These are phyloP conservation scores for Eupithecia centaureata DNA, from an alignment of 2,888 invertebrate genomes.

Conservation along the genomic window DNA sequence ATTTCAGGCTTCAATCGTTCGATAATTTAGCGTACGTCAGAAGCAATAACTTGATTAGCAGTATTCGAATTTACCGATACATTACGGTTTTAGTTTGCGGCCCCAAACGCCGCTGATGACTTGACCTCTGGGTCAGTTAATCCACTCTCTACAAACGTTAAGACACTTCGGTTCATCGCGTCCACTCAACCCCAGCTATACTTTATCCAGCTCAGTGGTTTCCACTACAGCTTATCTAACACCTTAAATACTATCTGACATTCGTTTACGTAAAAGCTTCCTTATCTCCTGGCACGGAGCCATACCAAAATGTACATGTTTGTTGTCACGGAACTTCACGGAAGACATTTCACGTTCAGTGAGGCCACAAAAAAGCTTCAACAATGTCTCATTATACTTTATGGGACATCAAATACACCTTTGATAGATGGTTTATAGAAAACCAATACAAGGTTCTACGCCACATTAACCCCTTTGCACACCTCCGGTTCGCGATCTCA, in stretches of 20 bases:
- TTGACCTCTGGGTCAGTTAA: conserved; percentile 55
- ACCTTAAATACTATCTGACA: conserved; percentile 34
- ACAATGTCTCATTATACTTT: conserved; percentile 31
- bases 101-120: conserved; percentile 46
- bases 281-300: conserved; percentile 44
- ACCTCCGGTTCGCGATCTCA: conserved; percentile 58
- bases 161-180: conserved; percentile 46
- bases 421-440: neutral
- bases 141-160: conserved; percentile 45
- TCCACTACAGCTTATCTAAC: conserved; percentile 33
- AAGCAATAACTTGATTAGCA: neutral
- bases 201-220: conserved; percentile 37
- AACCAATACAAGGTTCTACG: conserved; percentile 54
- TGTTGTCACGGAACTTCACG: conserved; percentile 38
- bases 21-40: neutral
- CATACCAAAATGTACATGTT: conserved; percentile 39
- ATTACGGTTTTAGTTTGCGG: conserved; percentile 47
- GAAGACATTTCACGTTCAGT: conserved; percentile 36
- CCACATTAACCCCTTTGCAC: conserved; percentile 69
- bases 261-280: conserved; percentile 44
- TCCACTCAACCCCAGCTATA: conserved; percentile 47
- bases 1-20: neutral
- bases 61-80: conserved; percentile 39
- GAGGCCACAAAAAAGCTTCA: conserved; percentile 19
- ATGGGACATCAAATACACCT: neutral